Conservation (phyloP, 2,888 invertebrate species). For the Pseudococcus jackbeardsleyi region DNA sequence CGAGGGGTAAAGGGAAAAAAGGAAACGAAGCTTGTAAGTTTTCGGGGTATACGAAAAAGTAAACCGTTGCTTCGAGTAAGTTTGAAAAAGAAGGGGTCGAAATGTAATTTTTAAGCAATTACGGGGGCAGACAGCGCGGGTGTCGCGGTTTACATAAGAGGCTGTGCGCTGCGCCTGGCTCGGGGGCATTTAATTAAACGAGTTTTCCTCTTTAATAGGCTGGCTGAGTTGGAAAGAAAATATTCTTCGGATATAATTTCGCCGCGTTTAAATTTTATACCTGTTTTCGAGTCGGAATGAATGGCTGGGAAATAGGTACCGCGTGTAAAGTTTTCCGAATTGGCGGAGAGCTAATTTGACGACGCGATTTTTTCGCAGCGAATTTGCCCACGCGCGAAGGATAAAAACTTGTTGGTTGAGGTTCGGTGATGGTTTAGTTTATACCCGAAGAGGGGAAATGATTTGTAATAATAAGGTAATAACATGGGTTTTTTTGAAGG, state of each 20-base stretch:
- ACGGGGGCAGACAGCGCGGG: neutral
- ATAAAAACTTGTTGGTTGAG: neutral
- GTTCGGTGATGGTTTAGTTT: neutral
- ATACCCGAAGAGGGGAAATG: neutral
- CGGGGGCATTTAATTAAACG: conserved; percentile 41
- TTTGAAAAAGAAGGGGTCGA: conserved; percentile 6
- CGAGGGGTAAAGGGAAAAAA: no score
- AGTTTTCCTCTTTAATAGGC: conserved; percentile 35
- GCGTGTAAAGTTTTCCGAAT: neutral
- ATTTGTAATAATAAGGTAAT: no score
- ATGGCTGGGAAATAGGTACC: neutral
- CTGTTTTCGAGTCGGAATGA: neutral
- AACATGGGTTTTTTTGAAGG: no score
- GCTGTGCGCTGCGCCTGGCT: neutral
- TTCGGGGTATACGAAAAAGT: neutral
- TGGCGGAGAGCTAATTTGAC: neutral
- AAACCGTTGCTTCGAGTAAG: neutral
- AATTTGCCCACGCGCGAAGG: neutral
- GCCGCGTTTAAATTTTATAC: neutral
- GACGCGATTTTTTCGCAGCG: neutral
- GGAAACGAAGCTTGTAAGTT: no score
- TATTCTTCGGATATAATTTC: conserved; percentile 16
- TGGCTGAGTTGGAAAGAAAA: neutral
- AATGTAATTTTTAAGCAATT: conserved; percentile 39
- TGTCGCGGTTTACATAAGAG: conserved; percentile 4